Evolutionary conservation across 2,888 invertebrate species (phyloP).

Genomic region (Anodontia alba): DNA sequence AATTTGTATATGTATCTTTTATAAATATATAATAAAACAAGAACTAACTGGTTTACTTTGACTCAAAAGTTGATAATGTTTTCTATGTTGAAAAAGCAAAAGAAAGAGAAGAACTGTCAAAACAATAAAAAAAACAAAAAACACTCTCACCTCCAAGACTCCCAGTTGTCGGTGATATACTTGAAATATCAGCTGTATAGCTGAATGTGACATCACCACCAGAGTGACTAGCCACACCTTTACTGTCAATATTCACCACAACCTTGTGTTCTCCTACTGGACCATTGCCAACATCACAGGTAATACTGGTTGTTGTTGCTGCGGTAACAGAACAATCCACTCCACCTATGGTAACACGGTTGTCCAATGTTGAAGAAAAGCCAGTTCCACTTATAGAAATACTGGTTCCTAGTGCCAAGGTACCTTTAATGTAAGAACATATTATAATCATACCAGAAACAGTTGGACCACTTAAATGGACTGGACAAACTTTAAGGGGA

Average conservation of each 20-base stretch:
- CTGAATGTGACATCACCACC: constrained; percentile 52
- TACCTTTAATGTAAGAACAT: constrained; percentile 34
- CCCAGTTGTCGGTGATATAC: constrained; percentile 57
- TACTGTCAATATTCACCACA: constrained; percentile 56
- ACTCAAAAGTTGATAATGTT: too few relatives aligned
- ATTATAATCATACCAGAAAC: too few relatives aligned
- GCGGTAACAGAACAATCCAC: constrained; percentile 67
- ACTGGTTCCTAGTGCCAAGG: constrained; percentile 54
- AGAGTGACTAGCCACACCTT: constrained; percentile 58
- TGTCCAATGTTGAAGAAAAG: constrained; percentile 66
- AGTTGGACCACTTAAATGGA: too few relatives aligned
- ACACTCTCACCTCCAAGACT: constrained; percentile 62
- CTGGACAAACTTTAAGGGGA: too few relatives aligned
- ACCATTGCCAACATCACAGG: constrained; percentile 71
- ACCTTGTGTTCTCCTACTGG: constrained; percentile 66
- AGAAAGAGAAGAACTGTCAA: too few relatives aligned
- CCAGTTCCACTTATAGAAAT: constrained; percentile 75
- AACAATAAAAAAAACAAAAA: too few relatives aligned
- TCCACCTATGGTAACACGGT: constrained; percentile 72
- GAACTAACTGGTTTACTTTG: too few relatives aligned
- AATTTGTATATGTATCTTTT: too few relatives aligned
- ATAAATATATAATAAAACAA: too few relatives aligned
- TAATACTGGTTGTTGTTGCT: constrained; percentile 63
- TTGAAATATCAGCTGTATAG: constrained; percentile 57
- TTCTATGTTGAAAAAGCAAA: too few relatives aligned